Evolutionary conservation across 2,888 invertebrate genomes (phyloP).

Genomic region (Euphydryas editha): DNA sequence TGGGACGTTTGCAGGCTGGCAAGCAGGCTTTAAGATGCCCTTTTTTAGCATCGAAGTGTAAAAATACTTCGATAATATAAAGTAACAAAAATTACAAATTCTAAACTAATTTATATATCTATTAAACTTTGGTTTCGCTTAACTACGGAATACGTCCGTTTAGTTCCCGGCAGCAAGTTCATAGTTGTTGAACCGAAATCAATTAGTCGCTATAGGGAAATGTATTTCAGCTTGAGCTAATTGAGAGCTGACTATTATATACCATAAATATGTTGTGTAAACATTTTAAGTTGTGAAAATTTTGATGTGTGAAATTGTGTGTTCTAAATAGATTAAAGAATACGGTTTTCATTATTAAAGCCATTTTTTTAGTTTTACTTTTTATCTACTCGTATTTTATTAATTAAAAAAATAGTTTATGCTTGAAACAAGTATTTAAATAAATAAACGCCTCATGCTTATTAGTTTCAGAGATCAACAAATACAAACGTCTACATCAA

Average conservation of each 20-base stretch:
- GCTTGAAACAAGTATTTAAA: too few relatives aligned
- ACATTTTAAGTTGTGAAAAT: neutral
- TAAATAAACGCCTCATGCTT: too few relatives aligned
- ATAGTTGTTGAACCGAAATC: constrained; percentile 28
- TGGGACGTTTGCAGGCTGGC: too few relatives aligned
- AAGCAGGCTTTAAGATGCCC: too few relatives aligned
- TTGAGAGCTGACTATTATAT: constrained; percentile 5
- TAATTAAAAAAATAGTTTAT: too few relatives aligned
- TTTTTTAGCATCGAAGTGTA: too few relatives aligned
- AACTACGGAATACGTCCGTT: constrained; percentile 23
- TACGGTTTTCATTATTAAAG: too few relatives aligned
- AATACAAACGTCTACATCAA: too few relatives aligned
- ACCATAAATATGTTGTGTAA: neutral
- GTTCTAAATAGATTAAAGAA: too few relatives aligned
- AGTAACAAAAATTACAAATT: constrained; percentile 12
- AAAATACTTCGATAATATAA: neutral
- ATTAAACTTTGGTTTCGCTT: constrained; percentile 25
- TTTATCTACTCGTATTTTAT: too few relatives aligned
- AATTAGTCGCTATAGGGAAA: constrained; percentile 27
- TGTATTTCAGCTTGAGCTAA: constrained; percentile 17
- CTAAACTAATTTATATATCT: constrained; percentile 21
- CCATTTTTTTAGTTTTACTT: too few relatives aligned
- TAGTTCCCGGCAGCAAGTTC: constrained; percentile 18
- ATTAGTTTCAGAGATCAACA: too few relatives aligned
- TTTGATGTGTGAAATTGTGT: neutral